Conservation (phyloP, 2,888 invertebrate genomes). For the Lasioglossum morio region DNA sequence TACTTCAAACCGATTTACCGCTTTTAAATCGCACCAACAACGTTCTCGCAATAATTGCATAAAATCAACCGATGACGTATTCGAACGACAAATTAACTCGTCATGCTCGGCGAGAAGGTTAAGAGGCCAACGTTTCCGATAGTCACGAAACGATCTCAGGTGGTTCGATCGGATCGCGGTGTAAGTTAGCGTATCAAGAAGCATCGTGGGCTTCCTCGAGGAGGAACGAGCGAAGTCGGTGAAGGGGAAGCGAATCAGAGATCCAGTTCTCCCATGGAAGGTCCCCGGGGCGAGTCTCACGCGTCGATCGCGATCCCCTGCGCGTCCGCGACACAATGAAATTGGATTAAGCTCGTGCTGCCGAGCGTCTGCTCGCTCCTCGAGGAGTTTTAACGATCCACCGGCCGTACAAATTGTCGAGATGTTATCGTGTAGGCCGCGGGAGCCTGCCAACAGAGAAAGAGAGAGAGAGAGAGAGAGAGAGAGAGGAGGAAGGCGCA, state of each 20-base stretch:
- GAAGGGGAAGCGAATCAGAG: slow-evolving; percentile 26
- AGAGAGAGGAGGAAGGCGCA: slow-evolving; percentile 34
- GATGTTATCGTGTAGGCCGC: slow-evolving; percentile 77
- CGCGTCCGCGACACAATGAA: slow-evolving; percentile 71
- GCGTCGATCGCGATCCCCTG: slow-evolving; percentile 12
- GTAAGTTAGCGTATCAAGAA: background rate
- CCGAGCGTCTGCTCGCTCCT: slow-evolving; percentile 23
- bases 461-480: slow-evolving; percentile 24
- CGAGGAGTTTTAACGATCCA: slow-evolving; percentile 79
- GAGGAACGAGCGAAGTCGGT: background rate
- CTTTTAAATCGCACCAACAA: no score
- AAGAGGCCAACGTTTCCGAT: background rate
- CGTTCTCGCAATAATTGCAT: no score
- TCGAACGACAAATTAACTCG: background rate
- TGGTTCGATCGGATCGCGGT: background rate
- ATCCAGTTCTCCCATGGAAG: slow-evolving; percentile 15
- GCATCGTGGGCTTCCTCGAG: background rate
- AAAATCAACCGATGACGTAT: no score
- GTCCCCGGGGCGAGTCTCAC: slow-evolving; percentile 14
- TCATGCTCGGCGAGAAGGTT: background rate
- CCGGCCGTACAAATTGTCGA: slow-evolving; percentile 81
- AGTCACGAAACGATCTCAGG: background rate
- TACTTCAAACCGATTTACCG: no score
- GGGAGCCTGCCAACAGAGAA: slow-evolving; percentile 51
- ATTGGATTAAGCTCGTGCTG: slow-evolving; percentile 76